Percentiles rank a stretch among this genome's conserved stretches.
Evolutionary conservation across 2,888 invertebrate genomes (phyloP).

Genomic region (Drosophila peninsularis): DNA sequence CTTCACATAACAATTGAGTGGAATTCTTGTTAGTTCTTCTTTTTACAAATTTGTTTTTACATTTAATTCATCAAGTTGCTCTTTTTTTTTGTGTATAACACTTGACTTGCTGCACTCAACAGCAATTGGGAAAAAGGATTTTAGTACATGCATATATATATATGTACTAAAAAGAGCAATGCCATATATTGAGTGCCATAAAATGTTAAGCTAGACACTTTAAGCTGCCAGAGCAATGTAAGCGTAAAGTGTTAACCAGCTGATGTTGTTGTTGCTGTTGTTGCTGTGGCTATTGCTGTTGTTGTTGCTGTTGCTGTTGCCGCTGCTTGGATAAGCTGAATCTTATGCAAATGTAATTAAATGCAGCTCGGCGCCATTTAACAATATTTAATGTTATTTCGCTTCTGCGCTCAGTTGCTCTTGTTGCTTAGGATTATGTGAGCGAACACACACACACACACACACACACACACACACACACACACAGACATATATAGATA

Average conservation of each 20-base stretch:
- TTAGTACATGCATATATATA: not conserved
- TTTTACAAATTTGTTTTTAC: not conserved
- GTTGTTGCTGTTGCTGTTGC: conserved; percentile 2
- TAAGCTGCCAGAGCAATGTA: not conserved
- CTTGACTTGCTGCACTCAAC: conserved; percentile 2
- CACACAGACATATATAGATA: conserved; percentile 1
- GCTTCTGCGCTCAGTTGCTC: conserved; percentile 10
- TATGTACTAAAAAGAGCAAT: not conserved
- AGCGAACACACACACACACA: too few relatives aligned
- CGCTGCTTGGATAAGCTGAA: conserved; percentile 66
- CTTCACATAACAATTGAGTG: not conserved
- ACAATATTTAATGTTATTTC: conserved; percentile 71
- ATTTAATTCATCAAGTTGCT: not conserved
- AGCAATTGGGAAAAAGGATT: conserved; percentile 2
- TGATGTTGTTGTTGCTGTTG: not conserved
- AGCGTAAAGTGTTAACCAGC: conserved; percentile 12
- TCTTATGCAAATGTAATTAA: conserved; percentile 78
- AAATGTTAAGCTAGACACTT: conserved; percentile 2
- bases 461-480: conserved; percentile 3
- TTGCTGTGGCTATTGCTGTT: conserved; percentile 8
- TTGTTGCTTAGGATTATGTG: conserved; percentile 44
- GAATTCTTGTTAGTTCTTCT: not conserved
- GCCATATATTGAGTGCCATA: conserved; percentile 8
- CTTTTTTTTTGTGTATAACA: not conserved
- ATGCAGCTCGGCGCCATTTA: conserved; percentile 69